phyloP scores from a whole-genome alignment of 2,888 invertebrate genomes.

The Mantis religiosa region DNA sequence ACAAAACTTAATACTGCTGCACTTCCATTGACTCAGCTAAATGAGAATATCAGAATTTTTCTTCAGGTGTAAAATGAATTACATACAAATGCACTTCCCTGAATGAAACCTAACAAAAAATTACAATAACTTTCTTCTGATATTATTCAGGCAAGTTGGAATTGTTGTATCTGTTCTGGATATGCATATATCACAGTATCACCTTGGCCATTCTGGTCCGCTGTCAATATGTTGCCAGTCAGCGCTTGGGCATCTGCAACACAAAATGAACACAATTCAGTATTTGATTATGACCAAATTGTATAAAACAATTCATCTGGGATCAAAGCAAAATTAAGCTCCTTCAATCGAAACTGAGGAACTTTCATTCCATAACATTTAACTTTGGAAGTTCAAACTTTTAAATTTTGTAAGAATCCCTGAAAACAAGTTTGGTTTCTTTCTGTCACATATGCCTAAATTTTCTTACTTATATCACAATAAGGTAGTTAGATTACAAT shows the following conservation, averaged over 20 bases:
- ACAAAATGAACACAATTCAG: neutral
- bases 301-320: too few species aligned
- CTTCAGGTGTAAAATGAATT: neutral
- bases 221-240: slow-evolving; percentile 43
- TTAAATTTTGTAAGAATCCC: too few species aligned
- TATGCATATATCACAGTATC: slow-evolving; percentile 49
- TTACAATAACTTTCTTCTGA: neutral
- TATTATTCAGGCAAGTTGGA: slow-evolving; percentile 22
- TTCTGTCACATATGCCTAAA: too few species aligned
- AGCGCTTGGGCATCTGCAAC: slow-evolving; percentile 43
- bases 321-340: too few species aligned
- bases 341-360: too few species aligned
- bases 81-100: neutral
- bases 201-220: slow-evolving; percentile 42
- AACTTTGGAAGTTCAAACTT: too few species aligned
- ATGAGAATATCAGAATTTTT: neutral
- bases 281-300: too few species aligned
- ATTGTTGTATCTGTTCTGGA: slow-evolving; percentile 26
- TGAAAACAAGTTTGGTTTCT: too few species aligned
- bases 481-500: too few species aligned
- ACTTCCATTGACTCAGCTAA: neutral
- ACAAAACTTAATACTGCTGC: neutral
- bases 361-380: too few species aligned
- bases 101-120: neutral
- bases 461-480: too few species aligned